These are phyloP conservation scores for Congeria kusceri DNA, from an alignment of 2,888 invertebrate species.

Conservation along the genomic window DNA sequence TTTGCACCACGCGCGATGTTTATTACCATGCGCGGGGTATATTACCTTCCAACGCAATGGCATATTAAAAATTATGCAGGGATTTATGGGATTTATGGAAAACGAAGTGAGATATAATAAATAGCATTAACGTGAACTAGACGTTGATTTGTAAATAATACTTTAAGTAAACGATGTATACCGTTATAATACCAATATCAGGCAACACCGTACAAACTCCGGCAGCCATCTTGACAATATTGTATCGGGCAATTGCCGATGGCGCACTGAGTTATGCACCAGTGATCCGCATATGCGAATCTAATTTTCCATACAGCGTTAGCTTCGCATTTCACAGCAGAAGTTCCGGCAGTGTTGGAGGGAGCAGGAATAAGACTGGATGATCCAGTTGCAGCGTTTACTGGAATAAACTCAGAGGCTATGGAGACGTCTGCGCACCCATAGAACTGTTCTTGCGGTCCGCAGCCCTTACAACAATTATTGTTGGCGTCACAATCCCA, in stretches of 20 bases:
- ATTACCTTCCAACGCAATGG: too few species aligned
- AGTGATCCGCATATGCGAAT: constrained; percentile 52
- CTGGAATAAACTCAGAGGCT: neutral
- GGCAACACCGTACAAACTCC: constrained; percentile 6
- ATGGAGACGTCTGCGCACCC: constrained; percentile 59
- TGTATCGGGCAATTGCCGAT: constrained; percentile 56
- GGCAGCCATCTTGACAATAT: constrained; percentile 54
- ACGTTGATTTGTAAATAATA: too few species aligned
- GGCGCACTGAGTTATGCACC: constrained; percentile 61
- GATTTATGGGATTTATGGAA: too few species aligned
- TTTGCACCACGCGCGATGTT: too few species aligned
- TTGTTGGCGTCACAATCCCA: constrained; percentile 61
- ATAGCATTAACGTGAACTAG: too few species aligned
- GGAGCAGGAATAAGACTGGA: neutral
- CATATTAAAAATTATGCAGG: too few species aligned
- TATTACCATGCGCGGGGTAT: too few species aligned
- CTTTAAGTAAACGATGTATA: too few species aligned
- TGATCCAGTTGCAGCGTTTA: neutral
- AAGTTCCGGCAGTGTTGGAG: neutral
- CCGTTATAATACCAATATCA: too few species aligned
- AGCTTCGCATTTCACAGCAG: constrained; percentile 34
- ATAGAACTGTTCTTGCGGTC: constrained; percentile 65
- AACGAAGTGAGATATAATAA: too few species aligned
- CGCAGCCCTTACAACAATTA: constrained; percentile 68
- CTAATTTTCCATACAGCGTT: constrained; percentile 36